Evolutionary conservation across 2,113 vertebrate species (phyloP), one percentile per base, ranked within the genome.

Genomic region (Egretta garzetta): DNA sequence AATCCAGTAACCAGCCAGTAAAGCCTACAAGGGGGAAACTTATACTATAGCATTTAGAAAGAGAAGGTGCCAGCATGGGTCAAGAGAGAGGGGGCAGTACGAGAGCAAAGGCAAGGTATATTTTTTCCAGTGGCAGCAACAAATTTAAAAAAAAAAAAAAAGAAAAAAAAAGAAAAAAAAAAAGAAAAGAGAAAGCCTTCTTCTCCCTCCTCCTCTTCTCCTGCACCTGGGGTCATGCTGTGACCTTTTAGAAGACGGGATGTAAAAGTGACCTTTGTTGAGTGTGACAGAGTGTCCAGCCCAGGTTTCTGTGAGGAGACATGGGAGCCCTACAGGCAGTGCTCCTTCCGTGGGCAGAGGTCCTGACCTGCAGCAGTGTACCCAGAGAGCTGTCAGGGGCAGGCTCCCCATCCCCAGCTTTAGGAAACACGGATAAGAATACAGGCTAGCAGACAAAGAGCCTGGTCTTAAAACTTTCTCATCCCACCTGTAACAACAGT

Each of bases 211-310:
- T 94, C 58, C 75, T 91, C 79, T 74, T 67, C 93, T 74, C 37
- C 68, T 94, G 94, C 89, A 96, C 97, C 96, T 97, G 93, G 59
- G 95, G 96, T 97, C 94, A 59, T 88, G 87, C 67, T 70, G 45
- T 80, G 96, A 96, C 97, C 96, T 97, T 97, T 97, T 8, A 59
- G 84, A 96, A 90, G 89, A 96, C 7, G 6, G 93, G 81, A 97
- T 96, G 55, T 90, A 93, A 68, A 89, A 83, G 81, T 91, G 93
- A 96, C 95, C 97, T 97, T 97, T 97, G 94, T 88, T 91, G 91
- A 79, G 67, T 75, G 93, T 92, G 96, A 96, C 96, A 91, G 87
- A 90, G 74, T 13, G 0, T 22, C 81, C 91, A 94, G 93, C 53
- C 91, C 21, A 30, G 84, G 62, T 79, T 71, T 94, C 77, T 0